Conservation (phyloP, 2,797 vertebrate species). For the Pagetopsis macropterus region DNA sequence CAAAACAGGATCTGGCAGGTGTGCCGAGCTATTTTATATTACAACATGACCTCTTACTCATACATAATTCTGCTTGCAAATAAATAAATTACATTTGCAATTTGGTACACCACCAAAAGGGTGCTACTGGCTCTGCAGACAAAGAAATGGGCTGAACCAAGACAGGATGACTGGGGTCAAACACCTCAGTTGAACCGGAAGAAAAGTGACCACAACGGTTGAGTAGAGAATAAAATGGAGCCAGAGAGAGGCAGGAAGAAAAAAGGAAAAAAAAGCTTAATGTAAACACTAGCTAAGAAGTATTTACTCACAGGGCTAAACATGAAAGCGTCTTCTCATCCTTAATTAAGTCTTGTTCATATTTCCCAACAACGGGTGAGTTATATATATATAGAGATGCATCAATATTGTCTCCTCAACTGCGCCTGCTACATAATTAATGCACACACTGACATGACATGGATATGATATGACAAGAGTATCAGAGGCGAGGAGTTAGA, state of each 20-base stretch:
- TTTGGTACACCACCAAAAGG: slow-evolving; percentile 63
- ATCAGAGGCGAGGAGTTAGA: slow-evolving; percentile 75
- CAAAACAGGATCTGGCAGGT: slow-evolving; percentile 53
- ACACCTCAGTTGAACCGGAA: slow-evolving; percentile 67
- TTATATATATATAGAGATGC: slow-evolving; percentile 59
- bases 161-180: slow-evolving; percentile 45
- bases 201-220: slow-evolving; percentile 57
- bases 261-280: slow-evolving; percentile 53
- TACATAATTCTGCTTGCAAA: slow-evolving; percentile 57
- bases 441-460: slow-evolving; percentile 77
- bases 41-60: slow-evolving; percentile 64
- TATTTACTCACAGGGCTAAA: slow-evolving; percentile 73
- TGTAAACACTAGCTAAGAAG: slow-evolving; percentile 58
- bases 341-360: slow-evolving; percentile 72
- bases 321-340: slow-evolving; percentile 62
- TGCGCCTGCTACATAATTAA: slow-evolving; percentile 79
- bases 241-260: slow-evolving; percentile 45
- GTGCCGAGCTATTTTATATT: slow-evolving; percentile 63
- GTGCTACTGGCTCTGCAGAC: slow-evolving; percentile 45
- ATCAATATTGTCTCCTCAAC: slow-evolving; percentile 70
- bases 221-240: slow-evolving; percentile 58
- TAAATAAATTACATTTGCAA: slow-evolving; percentile 74
- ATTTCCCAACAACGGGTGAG: slow-evolving; percentile 52
- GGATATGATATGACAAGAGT: slow-evolving; percentile 82
- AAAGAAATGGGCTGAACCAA: slow-evolving; percentile 44